Conservation (phyloP, 2,888 invertebrate species). For the Eremobia ochroleuca region DNA sequence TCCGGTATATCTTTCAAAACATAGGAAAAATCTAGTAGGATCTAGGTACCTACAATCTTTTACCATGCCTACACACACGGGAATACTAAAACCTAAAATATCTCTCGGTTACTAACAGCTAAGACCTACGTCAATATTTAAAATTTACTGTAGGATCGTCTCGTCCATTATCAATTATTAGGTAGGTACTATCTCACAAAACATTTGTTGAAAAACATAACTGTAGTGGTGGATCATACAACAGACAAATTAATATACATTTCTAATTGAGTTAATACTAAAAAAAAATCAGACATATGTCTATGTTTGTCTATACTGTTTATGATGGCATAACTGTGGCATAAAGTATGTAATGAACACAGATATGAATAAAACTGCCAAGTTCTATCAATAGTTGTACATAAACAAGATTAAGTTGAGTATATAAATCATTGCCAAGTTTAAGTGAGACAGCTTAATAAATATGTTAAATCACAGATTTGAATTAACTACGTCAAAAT, state of each 20-base stretch:
- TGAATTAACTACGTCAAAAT: slow-evolving; percentile 43
- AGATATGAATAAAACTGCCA: slow-evolving; percentile 21
- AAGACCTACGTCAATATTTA: background rate
- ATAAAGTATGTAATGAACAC: slow-evolving; percentile 8
- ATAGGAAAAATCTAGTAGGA: background rate
- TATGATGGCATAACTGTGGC: slow-evolving; percentile 1
- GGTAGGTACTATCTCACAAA: background rate
- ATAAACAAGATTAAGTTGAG: slow-evolving; percentile 32
- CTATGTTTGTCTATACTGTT: background rate
- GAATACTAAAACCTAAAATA: background rate
- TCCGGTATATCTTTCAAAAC: background rate
- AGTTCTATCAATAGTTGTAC: slow-evolving; percentile 26
- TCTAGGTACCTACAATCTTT: no score
- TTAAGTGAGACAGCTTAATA: slow-evolving; percentile 32
- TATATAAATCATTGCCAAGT: slow-evolving; percentile 44
- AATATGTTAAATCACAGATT: slow-evolving; percentile 48
- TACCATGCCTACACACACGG: no score
- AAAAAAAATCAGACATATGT: background rate
- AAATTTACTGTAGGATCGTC: background rate
- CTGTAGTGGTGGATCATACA: background rate
- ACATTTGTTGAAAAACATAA: background rate
- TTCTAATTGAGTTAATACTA: background rate
- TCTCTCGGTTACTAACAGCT: background rate
- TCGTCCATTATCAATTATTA: background rate
- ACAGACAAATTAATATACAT: background rate